Evolutionary conservation across 2,888 invertebrate species (phyloP).

Genomic region (Nomada lathburiana): DNA sequence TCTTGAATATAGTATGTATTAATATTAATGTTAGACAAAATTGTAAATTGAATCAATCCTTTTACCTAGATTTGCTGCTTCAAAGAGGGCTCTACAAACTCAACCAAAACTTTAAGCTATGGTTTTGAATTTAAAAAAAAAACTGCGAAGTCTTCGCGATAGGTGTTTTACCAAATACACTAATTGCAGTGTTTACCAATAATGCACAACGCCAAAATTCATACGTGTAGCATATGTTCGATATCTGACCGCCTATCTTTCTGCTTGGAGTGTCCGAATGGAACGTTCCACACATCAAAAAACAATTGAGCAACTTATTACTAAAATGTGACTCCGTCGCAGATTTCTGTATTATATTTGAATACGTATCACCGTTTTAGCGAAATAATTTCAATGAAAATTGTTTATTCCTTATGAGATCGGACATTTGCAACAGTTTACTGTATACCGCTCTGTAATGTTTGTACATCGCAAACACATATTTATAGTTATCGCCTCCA

Average conservation of each 20-base stretch:
- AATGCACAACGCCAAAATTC: conserved; percentile 16
- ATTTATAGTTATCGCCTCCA: not conserved
- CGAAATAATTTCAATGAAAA: not conserved
- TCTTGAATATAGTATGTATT: too few relatives aligned
- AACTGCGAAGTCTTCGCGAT: not conserved
- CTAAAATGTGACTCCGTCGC: too few relatives aligned
- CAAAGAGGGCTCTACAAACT: too few relatives aligned
- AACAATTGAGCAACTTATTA: too few relatives aligned
- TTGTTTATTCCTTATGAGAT: not conserved
- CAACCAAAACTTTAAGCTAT: not conserved
- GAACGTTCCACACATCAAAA: too few relatives aligned
- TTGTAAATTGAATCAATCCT: too few relatives aligned
- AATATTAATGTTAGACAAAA: too few relatives aligned
- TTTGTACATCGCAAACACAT: not conserved
- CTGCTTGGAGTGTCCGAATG: not conserved
- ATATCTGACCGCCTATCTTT: conserved; percentile 4
- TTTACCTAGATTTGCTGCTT: too few relatives aligned
- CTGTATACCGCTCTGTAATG: not conserved
- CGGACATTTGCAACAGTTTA: not conserved
- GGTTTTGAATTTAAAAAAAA: conserved; percentile 7
- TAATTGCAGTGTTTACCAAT: conserved; percentile 50
- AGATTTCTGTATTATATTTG: too few relatives aligned
- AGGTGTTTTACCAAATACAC: conserved; percentile 29
- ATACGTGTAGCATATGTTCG: not conserved
- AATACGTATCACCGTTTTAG: not conserved